Base-by-base conservation (phyloP, 23 tunicate genomes). In the Halocynthia aurantium region DNA sequence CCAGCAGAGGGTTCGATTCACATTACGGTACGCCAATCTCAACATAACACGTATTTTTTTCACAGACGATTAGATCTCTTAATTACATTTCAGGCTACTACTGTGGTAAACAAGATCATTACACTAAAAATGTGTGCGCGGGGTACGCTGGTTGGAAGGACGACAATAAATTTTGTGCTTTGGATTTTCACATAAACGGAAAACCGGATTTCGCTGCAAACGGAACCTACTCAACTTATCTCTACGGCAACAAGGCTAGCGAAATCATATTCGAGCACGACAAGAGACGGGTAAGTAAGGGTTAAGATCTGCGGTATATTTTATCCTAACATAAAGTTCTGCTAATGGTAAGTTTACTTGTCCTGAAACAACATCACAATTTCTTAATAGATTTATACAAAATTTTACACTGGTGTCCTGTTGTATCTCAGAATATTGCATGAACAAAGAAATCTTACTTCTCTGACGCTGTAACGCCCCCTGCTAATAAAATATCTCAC, bases 31-130 rank as follows among this genome's bases (percentile, higher is more conserved):
- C n/a, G 69, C n/a, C 18, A 17, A 60, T 60, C 2, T 17, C 18
- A 17, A 60, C 64, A 60, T 15, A 60, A 4, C n/a, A 60, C 2
- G n/a, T 60, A 60, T 60, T 60, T 15, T 0, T 60, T 4, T 60
- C 64, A 60, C n/a, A 60, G 18, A 17, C 18, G n/a, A 15, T 17
- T 4, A 1, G 4, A 60, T 2, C n/a, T 17, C n/a, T 15, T 1
- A 31, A 31, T 31, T 31, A 31, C 44, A 31, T 31, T 31, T 31
- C 22, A 90, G 96, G 96, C 7, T 92, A 92, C 57, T 92, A 82
- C 65, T 92, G 98, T 75, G 99, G 99, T n/a, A 72, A 70, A 12
- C 83, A 96, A 63, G 99, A 96, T 75, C 90, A 96, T 62, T 82
- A 96, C 73, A 85, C 82, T 5, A 96, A 96, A 70, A 62, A 70